These are phyloP conservation scores for Rhadina sibilatrix DNA, from an alignment of 2,113 vertebrate species.

Conservation along the genomic window DNA sequence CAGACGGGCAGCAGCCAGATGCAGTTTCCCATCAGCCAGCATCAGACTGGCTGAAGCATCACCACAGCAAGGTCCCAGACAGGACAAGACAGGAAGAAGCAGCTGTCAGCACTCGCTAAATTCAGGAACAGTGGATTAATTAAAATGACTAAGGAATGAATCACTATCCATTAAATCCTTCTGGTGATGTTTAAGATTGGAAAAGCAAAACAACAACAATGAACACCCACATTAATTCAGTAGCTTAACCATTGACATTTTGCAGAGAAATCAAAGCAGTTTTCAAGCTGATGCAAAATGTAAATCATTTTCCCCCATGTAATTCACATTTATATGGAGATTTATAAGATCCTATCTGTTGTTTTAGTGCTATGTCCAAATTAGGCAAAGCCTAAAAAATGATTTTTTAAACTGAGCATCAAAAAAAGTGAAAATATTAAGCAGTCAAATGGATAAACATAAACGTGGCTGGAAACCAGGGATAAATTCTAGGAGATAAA, in stretches of 20 bases:
- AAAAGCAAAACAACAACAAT: not conserved
- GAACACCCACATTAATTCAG: not conserved
- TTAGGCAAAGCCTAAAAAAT: not conserved
- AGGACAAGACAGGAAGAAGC: not conserved
- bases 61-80: not conserved
- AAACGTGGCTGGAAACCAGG: not conserved
- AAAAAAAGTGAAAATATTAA: not conserved
- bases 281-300: not conserved
- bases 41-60: not conserved
- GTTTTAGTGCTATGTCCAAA: not conserved
- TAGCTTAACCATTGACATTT: not conserved
- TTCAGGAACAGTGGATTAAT: not conserved
- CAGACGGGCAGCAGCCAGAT: not conserved
- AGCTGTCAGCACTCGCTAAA: not conserved
- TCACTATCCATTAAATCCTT: not conserved
- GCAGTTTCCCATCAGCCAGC: not conserved
- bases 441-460: not conserved
- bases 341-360: not conserved
- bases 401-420: not conserved
- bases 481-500: not conserved
- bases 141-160: not conserved
- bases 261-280: not conserved
- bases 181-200: not conserved
- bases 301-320: rapidly evolving
- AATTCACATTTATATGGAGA: not conserved